A percentile compares a stretch with the other conserved stretches of the same genome.
Conservation (phyloP, 2,888 invertebrate species). For the Erynnis tages region DNA sequence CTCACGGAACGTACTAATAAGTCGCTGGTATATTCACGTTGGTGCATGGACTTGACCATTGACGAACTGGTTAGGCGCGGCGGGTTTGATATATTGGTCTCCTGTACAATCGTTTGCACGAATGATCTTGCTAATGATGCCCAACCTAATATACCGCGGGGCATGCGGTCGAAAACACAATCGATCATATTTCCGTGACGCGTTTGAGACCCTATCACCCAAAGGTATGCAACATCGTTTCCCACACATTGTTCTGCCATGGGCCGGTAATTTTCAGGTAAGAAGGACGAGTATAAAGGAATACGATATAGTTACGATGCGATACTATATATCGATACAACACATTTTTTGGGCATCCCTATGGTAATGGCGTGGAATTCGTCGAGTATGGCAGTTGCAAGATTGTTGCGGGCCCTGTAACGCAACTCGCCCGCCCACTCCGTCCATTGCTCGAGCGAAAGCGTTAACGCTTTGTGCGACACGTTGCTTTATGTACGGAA, state of each 20-base stretch:
- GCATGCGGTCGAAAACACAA: slow-evolving; percentile 27
- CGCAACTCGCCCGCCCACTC: slow-evolving; percentile 48
- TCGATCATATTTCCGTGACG: slow-evolving; percentile 11
- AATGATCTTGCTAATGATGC: slow-evolving; percentile 46
- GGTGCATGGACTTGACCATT: slow-evolving; percentile 18
- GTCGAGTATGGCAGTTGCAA: slow-evolving; percentile 11
- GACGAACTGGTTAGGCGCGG: slow-evolving; percentile 27
- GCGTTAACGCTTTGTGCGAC: slow-evolving; percentile 37
- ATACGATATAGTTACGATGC: too few relatives aligned
- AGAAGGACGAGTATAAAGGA: too few relatives aligned
- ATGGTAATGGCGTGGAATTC: slow-evolving; percentile 26
- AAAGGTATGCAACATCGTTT: slow-evolving; percentile 6
- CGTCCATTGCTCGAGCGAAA: slow-evolving; percentile 51
- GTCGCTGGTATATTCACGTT: slow-evolving; percentile 23
- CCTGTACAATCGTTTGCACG: slow-evolving; percentile 42
- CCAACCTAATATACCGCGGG: slow-evolving; percentile 35
- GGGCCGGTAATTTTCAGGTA: too few relatives aligned
- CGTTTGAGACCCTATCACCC: slow-evolving; percentile 10
- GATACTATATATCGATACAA: too few relatives aligned
- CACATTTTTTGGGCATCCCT: too few relatives aligned
- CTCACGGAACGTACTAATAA: slow-evolving; percentile 24
- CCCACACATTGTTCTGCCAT: too few relatives aligned
- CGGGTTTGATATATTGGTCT: slow-evolving; percentile 37
- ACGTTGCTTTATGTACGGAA: slow-evolving; percentile 23
- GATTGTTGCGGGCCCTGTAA: slow-evolving; percentile 33